phyloP scores from a whole-genome alignment of 2,113 vertebrate species.

The Serinus canaria region DNA sequence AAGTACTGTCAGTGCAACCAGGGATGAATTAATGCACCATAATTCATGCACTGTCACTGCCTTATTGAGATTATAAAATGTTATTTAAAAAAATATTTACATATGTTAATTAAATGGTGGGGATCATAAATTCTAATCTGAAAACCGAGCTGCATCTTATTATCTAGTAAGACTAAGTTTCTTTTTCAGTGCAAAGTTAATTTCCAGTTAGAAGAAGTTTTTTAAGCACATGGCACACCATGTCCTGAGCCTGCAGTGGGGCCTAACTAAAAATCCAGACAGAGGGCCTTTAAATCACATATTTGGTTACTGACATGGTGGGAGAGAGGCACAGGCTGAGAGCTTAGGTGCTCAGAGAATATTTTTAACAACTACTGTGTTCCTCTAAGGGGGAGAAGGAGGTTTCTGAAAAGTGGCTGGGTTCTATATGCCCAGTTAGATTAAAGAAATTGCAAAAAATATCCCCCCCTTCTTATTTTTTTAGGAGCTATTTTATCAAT shows the following conservation, averaged over 20 bases:
- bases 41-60: slow-evolving; percentile 35
- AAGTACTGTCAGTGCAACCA: slow-evolving; percentile 41
- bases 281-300: background rate
- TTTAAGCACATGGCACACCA: background rate
- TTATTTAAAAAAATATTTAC: slow-evolving; percentile 59
- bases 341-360: background rate
- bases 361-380: background rate
- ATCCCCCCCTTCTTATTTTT: accelerated
- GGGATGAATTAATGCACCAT: slow-evolving; percentile 38
- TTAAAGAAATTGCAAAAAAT: background rate
- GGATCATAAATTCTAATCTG: slow-evolving; percentile 14
- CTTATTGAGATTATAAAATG: slow-evolving; percentile 43
- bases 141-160: slow-evolving; percentile 13
- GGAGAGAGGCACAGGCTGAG: background rate
- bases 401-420: background rate
- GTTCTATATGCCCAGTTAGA: background rate
- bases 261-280: background rate
- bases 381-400: background rate
- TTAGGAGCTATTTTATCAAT: background rate
- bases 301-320: background rate
- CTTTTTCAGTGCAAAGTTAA: background rate
- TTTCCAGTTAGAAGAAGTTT: background rate
- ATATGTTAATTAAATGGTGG: slow-evolving; percentile 50
- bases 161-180: background rate
- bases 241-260: background rate